Base-by-base conservation (phyloP, 2,888 invertebrate genomes). In the Eulithis testata region DNA sequence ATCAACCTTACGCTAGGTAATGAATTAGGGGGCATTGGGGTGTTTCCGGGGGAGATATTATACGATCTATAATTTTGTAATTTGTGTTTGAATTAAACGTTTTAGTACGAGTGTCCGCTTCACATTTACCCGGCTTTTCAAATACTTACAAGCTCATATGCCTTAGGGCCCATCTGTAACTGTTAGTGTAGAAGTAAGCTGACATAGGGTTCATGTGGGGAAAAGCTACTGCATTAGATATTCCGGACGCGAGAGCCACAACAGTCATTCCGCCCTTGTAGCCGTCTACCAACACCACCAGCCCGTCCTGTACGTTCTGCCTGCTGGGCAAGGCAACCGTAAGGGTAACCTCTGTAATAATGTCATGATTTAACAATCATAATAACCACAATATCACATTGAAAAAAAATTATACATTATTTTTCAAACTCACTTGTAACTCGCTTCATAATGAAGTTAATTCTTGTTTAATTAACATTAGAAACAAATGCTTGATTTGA, bases 91-190 rank as follows among this genome's bases (percentile, higher is more conserved):
- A 31, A 31, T 31, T 31, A 31, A 31, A 31, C 31, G 6, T 31
- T 31, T 31, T 31, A 31, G 31, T 31, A 31, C 31, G 3, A 31
- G 31, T 31, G 3, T 31, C 31, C 6, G 31, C 31, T 31, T 31
- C 31, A 31, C 4, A 5, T 31, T 31, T 31, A 31, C 4, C 31
- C 31, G 6, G 6, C 31, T 40, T 40, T 8, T 40, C 40, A 9
- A 11, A 40, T 40, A 81, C 88, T 85, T 74, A 88, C 89, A 86
- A 74, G 73, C 83, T 85, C 9, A 87, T 60, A 76, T 88, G 81
- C 72, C 88, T 73, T n/a, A 87, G 69, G 2, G 71, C 76, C 89
- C 89, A 89, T 76, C 88, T 76, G 59, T 87, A 89, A 0, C 73
- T 76, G 52, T 83, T 83, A 0, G 87, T 89, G 65, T 87, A 85